Evolutionary conservation across 2,113 vertebrate species (phyloP), one percentile per base, ranked within the genome.

Genomic region (Leucopternis melanops): DNA sequence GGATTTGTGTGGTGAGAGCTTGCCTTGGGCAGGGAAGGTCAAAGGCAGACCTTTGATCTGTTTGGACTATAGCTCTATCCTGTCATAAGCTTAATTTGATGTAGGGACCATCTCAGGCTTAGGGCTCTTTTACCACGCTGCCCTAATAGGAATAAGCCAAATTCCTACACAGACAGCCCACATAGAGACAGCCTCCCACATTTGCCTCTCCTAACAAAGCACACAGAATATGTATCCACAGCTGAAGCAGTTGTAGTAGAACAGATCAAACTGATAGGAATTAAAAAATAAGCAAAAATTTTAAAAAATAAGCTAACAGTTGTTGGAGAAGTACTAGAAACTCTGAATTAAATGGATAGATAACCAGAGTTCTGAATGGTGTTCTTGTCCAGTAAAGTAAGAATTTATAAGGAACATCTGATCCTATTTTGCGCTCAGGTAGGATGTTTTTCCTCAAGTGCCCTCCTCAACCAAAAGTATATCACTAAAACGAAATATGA

Each of bases 11-110:
- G 38, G 34, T 47, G 17, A 81, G 73, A 94, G 81, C 20, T 91
- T 80, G 85, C 92, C 75, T 86, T 73, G 49, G 45, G 79, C 81
- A 88, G 26, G 34, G 79, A 94, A 85, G 81, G 71, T 89, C 85
- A 87, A 78, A 79, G 40, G 36, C 31, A 90, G 70, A 72, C 54
- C 71, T 97, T 88, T 94, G 87, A 92, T 95, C 83, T 79, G 18
- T 67, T 87, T 79, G 92, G 81, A 81, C 73, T 85, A 2, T 22
- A 74, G 49, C 31, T 78, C n/a, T 81, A 59, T 55, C 57, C 84
- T 91, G 81, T 85, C 69, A 85, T 3, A 59, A 47, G 59, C 73
- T 92, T 94, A 63, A 91, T 84, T 79, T 84, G 77, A 72, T 61
- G 72, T 67, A 92, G 26, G 42, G 31, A 36, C 55, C 73, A 38